These are phyloP conservation scores for Glyptemys insculpta DNA, from an alignment of 2,797 vertebrate genomes.

Conservation along the genomic window DNA sequence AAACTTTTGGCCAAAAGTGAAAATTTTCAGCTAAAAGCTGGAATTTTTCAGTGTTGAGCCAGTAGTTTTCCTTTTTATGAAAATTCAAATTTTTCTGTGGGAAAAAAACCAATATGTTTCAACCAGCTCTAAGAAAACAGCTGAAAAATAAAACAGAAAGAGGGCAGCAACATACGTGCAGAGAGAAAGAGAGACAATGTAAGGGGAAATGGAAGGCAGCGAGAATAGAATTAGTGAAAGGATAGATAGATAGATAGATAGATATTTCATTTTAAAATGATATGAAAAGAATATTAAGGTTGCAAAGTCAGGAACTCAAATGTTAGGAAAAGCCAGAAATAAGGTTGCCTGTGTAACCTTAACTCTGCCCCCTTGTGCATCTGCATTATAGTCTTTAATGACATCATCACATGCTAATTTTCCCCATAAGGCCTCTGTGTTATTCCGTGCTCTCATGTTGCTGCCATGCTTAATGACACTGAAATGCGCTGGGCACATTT, in stretches of 20 bases:
- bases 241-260: background rate
- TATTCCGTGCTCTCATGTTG: background rate
- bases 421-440: background rate
- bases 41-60: background rate
- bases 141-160: background rate
- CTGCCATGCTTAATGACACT: constrained; percentile 5
- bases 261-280: background rate
- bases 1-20: background rate
- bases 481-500: background rate
- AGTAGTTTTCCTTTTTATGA: background rate
- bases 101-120: background rate
- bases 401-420: background rate
- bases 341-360: background rate
- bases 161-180: background rate
- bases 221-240: background rate
- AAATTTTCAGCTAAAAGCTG: constrained; percentile 21
- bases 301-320: background rate
- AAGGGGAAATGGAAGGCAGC: background rate
- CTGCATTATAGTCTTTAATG: background rate
- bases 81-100: background rate
- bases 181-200: background rate
- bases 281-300: background rate
- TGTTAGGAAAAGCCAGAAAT: background rate
- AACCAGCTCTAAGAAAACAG: background rate
- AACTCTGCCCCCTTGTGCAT: background rate